These are phyloP conservation scores for Sitta carolinensis DNA, from an alignment of 2,797 vertebrate genomes.

Conservation along the genomic window DNA sequence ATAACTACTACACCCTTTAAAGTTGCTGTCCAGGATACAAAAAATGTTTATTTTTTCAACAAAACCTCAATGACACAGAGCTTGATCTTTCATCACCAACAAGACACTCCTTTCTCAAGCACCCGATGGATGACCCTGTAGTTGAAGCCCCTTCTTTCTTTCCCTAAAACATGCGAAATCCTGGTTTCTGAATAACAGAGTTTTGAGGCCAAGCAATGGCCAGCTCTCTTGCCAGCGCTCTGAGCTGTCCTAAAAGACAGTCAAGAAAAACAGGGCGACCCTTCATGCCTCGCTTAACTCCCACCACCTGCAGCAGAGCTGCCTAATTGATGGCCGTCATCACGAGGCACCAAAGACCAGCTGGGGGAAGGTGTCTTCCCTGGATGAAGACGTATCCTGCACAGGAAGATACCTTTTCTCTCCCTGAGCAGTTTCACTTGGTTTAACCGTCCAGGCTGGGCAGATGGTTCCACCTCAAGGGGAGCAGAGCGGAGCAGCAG, in stretches of 20 bases:
- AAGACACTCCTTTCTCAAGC: background rate
- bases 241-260: background rate
- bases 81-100: background rate
- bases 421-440: background rate
- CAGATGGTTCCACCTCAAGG: background rate
- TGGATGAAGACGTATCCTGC: accelerated
- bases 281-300: background rate
- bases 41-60: background rate
- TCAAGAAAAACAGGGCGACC: background rate
- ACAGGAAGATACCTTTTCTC: background rate
- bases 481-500: background rate
- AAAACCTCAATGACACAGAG: background rate
- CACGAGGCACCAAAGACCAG: background rate
- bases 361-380: accelerated
- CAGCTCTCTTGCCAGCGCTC: background rate
- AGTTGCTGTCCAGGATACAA: background rate
- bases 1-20: background rate
- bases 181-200: background rate
- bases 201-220: background rate
- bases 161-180: accelerated
- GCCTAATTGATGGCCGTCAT: accelerated
- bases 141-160: background rate
- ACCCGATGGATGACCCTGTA: background rate
- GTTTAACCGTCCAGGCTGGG: accelerated
- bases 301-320: background rate